Conservation (phyloP, 2,888 invertebrate species). For the Leptinotarsa peninsularis region DNA sequence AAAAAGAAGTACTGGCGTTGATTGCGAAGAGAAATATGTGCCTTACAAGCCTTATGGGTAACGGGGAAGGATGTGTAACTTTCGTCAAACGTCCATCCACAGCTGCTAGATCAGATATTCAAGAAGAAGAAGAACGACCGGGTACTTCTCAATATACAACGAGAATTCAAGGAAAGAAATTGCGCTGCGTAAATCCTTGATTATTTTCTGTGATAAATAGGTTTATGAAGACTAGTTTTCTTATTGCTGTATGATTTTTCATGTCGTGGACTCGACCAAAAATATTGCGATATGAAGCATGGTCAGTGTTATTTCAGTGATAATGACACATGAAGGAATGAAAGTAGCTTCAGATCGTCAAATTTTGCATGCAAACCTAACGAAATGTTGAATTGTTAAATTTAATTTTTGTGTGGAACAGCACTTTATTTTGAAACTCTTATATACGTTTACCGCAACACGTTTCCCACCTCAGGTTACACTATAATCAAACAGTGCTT, state of each 20-base stretch:
- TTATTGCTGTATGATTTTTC: not conserved
- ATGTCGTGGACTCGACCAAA: not conserved
- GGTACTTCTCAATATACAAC: constrained; percentile 78
- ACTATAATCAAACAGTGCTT: too few species aligned
- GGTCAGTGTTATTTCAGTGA: too few species aligned
- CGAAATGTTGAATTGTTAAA: too few species aligned
- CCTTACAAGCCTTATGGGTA: constrained; percentile 69
- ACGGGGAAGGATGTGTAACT: constrained; percentile 61
- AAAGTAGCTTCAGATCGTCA: too few species aligned
- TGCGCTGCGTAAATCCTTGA: constrained; percentile 77
- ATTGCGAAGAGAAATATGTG: constrained; percentile 70
- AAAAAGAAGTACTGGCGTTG: constrained; percentile 71
- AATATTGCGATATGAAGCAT: not conserved
- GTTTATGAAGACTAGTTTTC: not conserved
- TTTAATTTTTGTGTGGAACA: too few species aligned
- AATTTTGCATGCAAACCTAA: too few species aligned
- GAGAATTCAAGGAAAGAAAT: constrained; percentile 77
- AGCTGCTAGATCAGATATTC: constrained; percentile 31
- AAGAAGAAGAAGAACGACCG: constrained; percentile 52
- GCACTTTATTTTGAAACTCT: too few species aligned
- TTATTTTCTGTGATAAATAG: constrained; percentile 11
- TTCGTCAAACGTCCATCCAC: constrained; percentile 53
- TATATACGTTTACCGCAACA: too few species aligned
- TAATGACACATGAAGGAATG: too few species aligned
- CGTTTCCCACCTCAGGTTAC: too few species aligned